Percentiles rank a stretch among this genome's conserved stretches.
phyloP scores from a whole-genome alignment of 2,797 vertebrate species.

The Gila robusta region DNA sequence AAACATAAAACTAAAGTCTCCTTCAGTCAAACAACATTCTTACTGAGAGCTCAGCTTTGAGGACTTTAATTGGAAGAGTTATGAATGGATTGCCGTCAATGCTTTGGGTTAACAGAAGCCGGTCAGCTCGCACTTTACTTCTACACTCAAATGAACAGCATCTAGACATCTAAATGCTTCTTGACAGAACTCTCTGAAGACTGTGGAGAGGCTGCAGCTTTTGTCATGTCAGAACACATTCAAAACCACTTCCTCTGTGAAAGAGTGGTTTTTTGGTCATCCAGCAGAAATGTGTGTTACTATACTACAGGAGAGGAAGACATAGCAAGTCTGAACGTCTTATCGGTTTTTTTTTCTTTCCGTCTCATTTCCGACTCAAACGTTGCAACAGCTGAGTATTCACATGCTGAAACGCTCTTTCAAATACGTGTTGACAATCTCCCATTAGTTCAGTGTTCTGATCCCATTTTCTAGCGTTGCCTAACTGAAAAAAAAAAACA shows the following conservation, averaged over 20 bases:
- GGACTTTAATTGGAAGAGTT: neutral
- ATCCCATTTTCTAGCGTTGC: neutral
- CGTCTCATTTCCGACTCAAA: conserved; percentile 26
- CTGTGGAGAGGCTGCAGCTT: conserved; percentile 11
- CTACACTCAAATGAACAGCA: neutral
- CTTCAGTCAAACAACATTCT: neutral
- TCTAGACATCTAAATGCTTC: neutral
- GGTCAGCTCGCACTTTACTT: neutral
- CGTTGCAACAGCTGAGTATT: neutral
- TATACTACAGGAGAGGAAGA: conserved; percentile 33
- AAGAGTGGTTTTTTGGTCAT: conserved; percentile 11
- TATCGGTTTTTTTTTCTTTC: conserved; percentile 26
- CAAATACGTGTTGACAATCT: neutral
- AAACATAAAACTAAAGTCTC: neutral
- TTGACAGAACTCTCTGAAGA: conserved; percentile 55
- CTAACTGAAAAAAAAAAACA: neutral
- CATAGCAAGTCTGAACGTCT: neutral
- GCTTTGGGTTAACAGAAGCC: neutral
- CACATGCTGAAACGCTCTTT: neutral
- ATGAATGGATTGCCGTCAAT: neutral
- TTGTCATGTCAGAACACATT: conserved; percentile 43
- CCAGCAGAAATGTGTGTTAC: conserved; percentile 50
- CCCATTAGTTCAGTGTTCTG: neutral
- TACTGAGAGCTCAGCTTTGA: neutral
- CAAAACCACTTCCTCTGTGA: conserved; percentile 44